Evolutionary conservation across 2,888 invertebrate species (phyloP).

Genomic region (Philereme vetulata): DNA sequence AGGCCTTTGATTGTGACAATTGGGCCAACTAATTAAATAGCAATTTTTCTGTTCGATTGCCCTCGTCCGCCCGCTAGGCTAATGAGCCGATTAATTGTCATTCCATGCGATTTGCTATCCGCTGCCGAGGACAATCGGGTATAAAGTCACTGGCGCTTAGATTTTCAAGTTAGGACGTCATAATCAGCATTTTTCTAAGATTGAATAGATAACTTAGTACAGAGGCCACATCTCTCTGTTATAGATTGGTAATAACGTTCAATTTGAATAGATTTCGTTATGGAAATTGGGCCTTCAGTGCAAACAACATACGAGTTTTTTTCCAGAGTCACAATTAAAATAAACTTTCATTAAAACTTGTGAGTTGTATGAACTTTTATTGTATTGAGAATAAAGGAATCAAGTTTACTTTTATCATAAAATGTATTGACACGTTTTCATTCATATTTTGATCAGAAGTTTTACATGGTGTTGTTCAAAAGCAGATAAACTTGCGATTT

Average conservation of each 20-base stretch:
- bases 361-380: slow-evolving; percentile 15
- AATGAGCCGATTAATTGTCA: slow-evolving; percentile 50
- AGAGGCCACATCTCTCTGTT: no score
- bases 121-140: slow-evolving; percentile 12
- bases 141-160: slow-evolving; percentile 1
- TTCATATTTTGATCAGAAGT: neutral
- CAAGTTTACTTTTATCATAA: neutral
- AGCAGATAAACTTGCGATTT: no score
- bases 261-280: no score
- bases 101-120: slow-evolving; percentile 43
- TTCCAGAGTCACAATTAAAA: slow-evolving; percentile 30
- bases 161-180: neutral
- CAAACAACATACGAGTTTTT: slow-evolving; percentile 17
- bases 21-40: slow-evolving; percentile 26
- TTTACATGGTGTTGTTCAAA: no score
- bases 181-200: no score
- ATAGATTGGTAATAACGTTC: no score
- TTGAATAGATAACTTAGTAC: no score
- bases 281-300: no score
- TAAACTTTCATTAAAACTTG: slow-evolving; percentile 27
- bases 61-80: slow-evolving; percentile 33
- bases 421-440: slow-evolving; percentile 2
- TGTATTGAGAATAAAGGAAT: neutral
- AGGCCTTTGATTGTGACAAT: slow-evolving; percentile 27
- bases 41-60: slow-evolving; percentile 37